A percentile compares a stretch with the other conserved stretches of the same genome.
Evolutionary conservation across 2,797 vertebrate genomes (phyloP).

Genomic region (Megalops cyprinoides): DNA sequence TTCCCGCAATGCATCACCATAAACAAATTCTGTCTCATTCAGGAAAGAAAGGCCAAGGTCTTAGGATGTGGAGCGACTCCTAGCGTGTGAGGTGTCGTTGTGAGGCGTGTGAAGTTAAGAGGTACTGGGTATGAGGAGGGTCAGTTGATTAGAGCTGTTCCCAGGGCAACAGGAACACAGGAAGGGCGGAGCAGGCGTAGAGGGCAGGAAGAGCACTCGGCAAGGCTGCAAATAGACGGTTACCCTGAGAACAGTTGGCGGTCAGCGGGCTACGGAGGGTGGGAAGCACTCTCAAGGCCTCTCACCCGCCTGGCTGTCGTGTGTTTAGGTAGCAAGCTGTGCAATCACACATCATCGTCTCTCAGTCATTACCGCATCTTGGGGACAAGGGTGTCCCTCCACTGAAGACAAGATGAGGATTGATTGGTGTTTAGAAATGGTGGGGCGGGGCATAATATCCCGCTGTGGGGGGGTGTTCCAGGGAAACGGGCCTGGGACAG

Average conservation of each 20-base stretch:
- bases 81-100: too few species aligned
- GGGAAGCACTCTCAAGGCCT: neutral
- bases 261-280: neutral
- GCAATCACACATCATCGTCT: slow-evolving; percentile 66
- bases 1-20: neutral
- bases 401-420: slow-evolving; percentile 71
- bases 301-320: neutral
- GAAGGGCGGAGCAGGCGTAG: neutral
- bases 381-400: slow-evolving; percentile 71
- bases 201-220: neutral
- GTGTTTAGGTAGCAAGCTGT: too few species aligned
- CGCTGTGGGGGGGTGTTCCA: slow-evolving; percentile 47
- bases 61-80: neutral
- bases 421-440: slow-evolving; percentile 40
- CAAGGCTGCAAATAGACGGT: neutral
- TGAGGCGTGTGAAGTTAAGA: too few species aligned
- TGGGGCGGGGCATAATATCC: slow-evolving; percentile 36
- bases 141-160: too few species aligned
- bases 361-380: slow-evolving; percentile 72
- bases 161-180: neutral
- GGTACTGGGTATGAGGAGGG: too few species aligned
- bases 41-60: neutral
- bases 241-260: neutral
- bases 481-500: slow-evolving; percentile 70
- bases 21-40: neutral